Evolutionary conservation across 1,140 invertebrate species (phyloP), one percentile per base, ranked within the genome.

Genomic region (Cotesia typhae): DNA sequence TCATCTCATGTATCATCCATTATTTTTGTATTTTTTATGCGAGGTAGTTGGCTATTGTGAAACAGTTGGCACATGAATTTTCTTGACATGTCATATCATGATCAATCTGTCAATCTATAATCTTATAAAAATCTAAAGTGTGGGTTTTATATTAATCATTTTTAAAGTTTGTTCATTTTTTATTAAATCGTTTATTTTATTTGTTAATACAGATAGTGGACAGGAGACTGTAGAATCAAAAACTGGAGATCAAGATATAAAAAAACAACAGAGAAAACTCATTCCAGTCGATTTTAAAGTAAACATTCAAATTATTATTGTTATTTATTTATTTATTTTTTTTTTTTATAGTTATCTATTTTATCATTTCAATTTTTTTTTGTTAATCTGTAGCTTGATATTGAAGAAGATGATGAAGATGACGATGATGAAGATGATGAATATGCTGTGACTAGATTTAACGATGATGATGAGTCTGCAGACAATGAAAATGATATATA

Each of bases 361-460:
- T 14, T 14, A 14, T 14, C 14, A 14, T 14, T 14, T 14, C 14
- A 14, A 14, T 28, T 28, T 28, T 28, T 28, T 20, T 20, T 61
- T 52, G 4, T 37, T 20, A 20, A 63, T 70, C 14, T 67, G 59
- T 28, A 85, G 81, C 79, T 85, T 1, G 83, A 85, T 63, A 82
- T 77, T 9, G 85, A 86, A 28, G 87, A 84, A 14, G 74, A 75
- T 53, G 67, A 73, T n/a, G 76, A 78, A 20, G 71, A 87, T 7
- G 85, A 87, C 9, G 84, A 86, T 38, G 83, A 84, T 17, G 84
- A 86, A 36, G 84, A 85, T 9, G 84, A 87, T 17, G 83, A 85
- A 4, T 82, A 81, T 9, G 76, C 78, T 4, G 80, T 82, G 7
- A 80, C 81, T 0, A 81, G 81, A 53, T 83, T 84, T 10, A 83